Base-by-base conservation (phyloP, 92 coral and sea anemone species). In the Plumapathes pennacea region DNA sequence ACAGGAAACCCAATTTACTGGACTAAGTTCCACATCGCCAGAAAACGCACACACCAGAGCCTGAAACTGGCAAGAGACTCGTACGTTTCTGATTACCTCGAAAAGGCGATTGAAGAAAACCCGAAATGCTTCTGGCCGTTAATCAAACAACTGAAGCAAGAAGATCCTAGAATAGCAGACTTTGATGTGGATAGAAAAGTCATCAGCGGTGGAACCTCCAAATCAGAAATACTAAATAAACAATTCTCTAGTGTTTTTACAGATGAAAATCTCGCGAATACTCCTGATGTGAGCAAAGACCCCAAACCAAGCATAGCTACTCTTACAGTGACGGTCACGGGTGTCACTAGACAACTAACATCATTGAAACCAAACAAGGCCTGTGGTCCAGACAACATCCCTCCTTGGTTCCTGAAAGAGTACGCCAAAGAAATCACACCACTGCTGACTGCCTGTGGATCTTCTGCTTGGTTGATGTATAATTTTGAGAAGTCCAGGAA, bases 391-490 rank as follows among this genome's bases (percentile, higher is more conserved):
- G 78, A 46, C 49, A 53, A 27, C 27, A 61, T 71, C 26, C 71
- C 71, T 4, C 70, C 64, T 2, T 76, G 70, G 69, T 57, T 67
- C 25, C 38, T 57, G 32, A 57, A 76, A 17, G 76, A 76, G 26
- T 50, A 76, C 39, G 65, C 56, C 3, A 9, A 7, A 20, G 60
- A 54, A 29, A 31, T 54, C 38, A 45, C 19, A 32, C 64, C 55
- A 5, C 42, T 60, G 17, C 33, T 51, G 52, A 53, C 74, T n/a
- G 30, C 10, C n/a, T n/a, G n/a, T n/a, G n/a, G n/a, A n/a, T n/a
- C n/a, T n/a, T n/a, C n/a, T n/a, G n/a, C n/a, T n/a, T n/a, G n/a
- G n/a, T n/a, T n/a, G n/a, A n/a, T n/a, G n/a, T n/a, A n/a, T n/a
- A n/a, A n/a, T n/a, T n/a, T n/a, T n/a, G n/a, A n/a, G n/a, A n/a